Evolutionary conservation across 2,113 vertebrate genomes (phyloP), one percentile per base, ranked within the genome.

Genomic region (Sebastes schlegelii): DNA sequence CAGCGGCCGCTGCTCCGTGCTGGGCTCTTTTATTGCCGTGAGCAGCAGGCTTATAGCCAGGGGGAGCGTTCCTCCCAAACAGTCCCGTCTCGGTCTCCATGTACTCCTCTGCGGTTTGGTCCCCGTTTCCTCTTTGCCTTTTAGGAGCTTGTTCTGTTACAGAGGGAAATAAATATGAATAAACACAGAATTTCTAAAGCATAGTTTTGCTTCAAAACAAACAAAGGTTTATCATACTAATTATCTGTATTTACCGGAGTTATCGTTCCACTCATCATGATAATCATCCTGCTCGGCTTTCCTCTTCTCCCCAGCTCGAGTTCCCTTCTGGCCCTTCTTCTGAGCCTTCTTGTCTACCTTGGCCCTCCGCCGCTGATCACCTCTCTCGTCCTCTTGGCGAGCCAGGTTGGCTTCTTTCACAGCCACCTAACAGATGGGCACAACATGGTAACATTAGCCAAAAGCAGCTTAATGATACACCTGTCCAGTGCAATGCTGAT

Each of bases 321-420:
- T 21, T 73, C 54, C 96, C 51, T 96, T 97, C 49, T 95, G 95
- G 75, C 63, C 21, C 60, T 96, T 96, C 68, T 97, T 99, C 79
- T 95, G 90, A 1, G 92, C 86, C 70, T 97, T 98, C 91, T 98
- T 99, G 42, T 99, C 97, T 0, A 94, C 93, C 85, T 96, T 96
- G 8, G 83, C 72, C 84, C 93, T 97, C 75, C 96, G 96, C 8
- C 96, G 93, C 63, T 98, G 96, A 6, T 98, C 96, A 0, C 68
- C 84, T 89, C 94, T 96, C 11, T 97, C 97, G 16, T 97, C 97
- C 69, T 98, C 97, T 63, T 96, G 97, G 69, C 94, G 96, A n/a
- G 92, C 94, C 2, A 94, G 82, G 64, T 92, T 92, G 19, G 98
- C 98, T 92, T 99, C 98, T 91, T 98, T 99, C 93, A 95, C 96